Evolutionary conservation across 2,113 vertebrate genomes (phyloP).

Genomic region (Plestiodon gilberti): DNA sequence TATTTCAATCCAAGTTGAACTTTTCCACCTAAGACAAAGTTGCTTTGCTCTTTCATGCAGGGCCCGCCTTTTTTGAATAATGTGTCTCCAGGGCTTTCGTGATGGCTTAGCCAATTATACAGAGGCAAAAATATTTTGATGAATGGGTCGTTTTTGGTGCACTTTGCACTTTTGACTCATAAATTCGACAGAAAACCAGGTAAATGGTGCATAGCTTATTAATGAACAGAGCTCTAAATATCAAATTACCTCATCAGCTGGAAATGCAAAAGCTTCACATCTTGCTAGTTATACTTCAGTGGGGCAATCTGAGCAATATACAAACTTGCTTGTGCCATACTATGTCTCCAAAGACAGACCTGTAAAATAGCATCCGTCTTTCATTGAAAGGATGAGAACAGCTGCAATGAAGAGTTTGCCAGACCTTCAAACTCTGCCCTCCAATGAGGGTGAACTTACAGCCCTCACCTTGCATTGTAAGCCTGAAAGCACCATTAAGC

Average conservation of each 20-base stretch:
- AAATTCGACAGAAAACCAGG: constrained; percentile 71
- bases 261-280: constrained; percentile 49
- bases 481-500: constrained; percentile 54
- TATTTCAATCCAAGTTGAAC: constrained; percentile 21
- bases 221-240: constrained; percentile 73
- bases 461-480: constrained; percentile 45
- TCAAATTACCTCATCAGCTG: constrained; percentile 67
- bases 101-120: constrained; percentile 63
- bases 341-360: not conserved
- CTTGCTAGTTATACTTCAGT: not conserved
- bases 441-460: constrained; percentile 32
- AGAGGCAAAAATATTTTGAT: constrained; percentile 49
- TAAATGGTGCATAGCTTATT: constrained; percentile 75
- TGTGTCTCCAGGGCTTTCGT: constrained; percentile 40
- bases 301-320: not conserved
- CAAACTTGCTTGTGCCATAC: constrained; percentile 3
- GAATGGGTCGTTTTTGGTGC: constrained; percentile 66
- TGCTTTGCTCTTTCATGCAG: constrained; percentile 39
- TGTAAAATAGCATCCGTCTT: constrained; percentile 32
- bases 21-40: constrained; percentile 33
- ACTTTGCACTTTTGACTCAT: constrained; percentile 73
- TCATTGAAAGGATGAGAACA: not conserved
- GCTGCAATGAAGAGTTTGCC: constrained; percentile 26
- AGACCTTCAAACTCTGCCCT: constrained; percentile 54
- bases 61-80: constrained; percentile 53